A percentile compares a stretch with the other conserved stretches of the same genome.
Conservation (phyloP, 2,113 vertebrate species). For the Dicrurus megarhynchus region DNA sequence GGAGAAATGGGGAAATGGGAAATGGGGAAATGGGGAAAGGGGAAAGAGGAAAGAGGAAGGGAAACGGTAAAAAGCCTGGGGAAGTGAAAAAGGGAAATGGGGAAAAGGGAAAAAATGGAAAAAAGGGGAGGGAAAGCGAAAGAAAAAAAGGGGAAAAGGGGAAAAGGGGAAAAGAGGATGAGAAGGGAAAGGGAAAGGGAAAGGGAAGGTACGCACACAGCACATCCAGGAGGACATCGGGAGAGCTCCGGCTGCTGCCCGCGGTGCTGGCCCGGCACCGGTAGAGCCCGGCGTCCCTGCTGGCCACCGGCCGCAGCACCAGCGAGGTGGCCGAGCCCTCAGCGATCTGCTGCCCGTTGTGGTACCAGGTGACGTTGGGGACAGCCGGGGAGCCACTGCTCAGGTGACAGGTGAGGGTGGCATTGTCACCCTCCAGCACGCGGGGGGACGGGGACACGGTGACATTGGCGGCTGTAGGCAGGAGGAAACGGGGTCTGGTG, state of each 20-base stretch:
- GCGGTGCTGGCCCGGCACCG: not conserved
- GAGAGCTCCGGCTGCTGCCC: not conserved
- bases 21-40: too few relatives aligned
- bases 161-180: fast-evolving
- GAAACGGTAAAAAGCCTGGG: too few relatives aligned
- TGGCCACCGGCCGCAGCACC: not conserved
- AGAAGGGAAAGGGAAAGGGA: too few relatives aligned
- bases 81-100: too few relatives aligned
- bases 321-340: not conserved
- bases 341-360: not conserved
- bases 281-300: not conserved
- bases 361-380: slow-evolving; percentile 51
- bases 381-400: not conserved
- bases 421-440: not conserved
- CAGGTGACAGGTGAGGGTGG: slow-evolving; percentile 46
- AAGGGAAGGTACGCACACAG: not conserved
- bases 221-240: not conserved
- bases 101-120: too few relatives aligned
- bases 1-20: too few relatives aligned
- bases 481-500: not conserved
- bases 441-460: not conserved
- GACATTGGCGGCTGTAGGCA: not conserved
- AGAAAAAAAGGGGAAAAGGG: too few relatives aligned
- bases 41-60: fast-evolving
- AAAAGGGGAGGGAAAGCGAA: too few relatives aligned